Evolutionary conservation across 2,113 vertebrate species (phyloP).

Genomic region (Pachyramphus minor): DNA sequence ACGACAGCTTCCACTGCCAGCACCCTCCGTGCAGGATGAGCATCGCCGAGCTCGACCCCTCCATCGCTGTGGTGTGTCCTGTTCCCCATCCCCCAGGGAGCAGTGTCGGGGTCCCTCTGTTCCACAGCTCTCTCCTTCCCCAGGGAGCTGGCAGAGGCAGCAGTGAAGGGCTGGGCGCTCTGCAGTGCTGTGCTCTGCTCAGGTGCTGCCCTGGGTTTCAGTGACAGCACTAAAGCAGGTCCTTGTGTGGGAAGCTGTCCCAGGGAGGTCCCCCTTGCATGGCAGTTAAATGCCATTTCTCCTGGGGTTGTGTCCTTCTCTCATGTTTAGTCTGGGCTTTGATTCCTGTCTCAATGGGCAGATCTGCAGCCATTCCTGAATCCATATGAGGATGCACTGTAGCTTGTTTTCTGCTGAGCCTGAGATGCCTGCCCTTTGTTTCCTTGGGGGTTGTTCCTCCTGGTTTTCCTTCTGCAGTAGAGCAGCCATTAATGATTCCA

Average conservation of each 20-base stretch:
- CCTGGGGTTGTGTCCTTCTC: not conserved
- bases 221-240: fast-evolving
- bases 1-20: constrained; percentile 95
- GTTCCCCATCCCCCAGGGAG: fast-evolving
- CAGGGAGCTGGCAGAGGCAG: not conserved
- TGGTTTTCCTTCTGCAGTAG: not conserved
- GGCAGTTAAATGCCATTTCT: not conserved
- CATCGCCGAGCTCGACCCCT: constrained; percentile 94
- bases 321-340: not conserved
- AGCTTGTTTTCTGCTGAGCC: not conserved
- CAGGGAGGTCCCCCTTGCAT: not conserved
- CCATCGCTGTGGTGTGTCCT: constrained; percentile 89
- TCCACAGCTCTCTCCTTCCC: not conserved
- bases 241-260: not conserved
- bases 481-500: not conserved
- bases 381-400: fast-evolving
- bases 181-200: not conserved
- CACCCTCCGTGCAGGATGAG: constrained; percentile 96
- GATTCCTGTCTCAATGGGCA: not conserved
- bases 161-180: not conserved
- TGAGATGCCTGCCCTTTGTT: not conserved
- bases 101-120: not conserved
- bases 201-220: not conserved
- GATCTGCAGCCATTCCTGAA: not conserved
- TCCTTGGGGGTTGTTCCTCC: not conserved